Percentiles rank a stretch among this genome's conserved stretches.
These are phyloP conservation scores for Leucopsar rothschildi DNA, from an alignment of 2,113 vertebrate species.

Conservation along the genomic window DNA sequence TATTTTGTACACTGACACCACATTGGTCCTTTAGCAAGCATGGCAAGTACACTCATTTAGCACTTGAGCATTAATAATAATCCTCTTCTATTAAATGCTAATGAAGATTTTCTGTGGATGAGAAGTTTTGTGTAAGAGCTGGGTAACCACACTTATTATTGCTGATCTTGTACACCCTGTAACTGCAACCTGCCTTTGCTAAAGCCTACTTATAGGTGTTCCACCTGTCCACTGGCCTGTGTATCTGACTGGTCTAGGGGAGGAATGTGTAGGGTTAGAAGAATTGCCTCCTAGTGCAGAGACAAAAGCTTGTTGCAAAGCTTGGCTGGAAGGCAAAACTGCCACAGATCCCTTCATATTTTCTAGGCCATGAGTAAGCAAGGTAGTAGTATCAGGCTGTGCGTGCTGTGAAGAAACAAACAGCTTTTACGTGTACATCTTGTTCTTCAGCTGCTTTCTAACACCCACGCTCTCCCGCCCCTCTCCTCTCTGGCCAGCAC, in stretches of 20 bases:
- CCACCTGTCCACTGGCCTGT: not conserved
- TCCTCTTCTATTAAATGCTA: not conserved
- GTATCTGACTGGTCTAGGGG: not conserved
- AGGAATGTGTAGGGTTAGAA: not conserved
- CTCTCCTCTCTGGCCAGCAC: not conserved
- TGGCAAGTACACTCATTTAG: not conserved
- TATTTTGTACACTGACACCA: not conserved
- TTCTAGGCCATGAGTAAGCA: not conserved
- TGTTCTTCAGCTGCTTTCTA: not conserved
- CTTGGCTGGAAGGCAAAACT: not conserved
- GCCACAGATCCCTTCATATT: not conserved
- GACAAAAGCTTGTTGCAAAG: not conserved
- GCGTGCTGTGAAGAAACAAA: not conserved
- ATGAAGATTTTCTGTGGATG: not conserved
- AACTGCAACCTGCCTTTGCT: not conserved
- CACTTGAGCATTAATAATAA: not conserved
- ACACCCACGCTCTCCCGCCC: not conserved
- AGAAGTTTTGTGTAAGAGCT: not conserved
- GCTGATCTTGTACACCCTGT: not conserved
- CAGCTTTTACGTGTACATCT: constrained; percentile 29
- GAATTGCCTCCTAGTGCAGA: not conserved
- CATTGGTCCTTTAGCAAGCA: not conserved
- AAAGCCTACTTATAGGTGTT: not conserved
- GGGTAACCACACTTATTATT: not conserved
- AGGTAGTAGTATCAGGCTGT: not conserved